Evolutionary conservation across 2,797 vertebrate species (phyloP), one percentile per base, ranked within the genome.

Genomic region (Phrynocephalus guinanensis): DNA sequence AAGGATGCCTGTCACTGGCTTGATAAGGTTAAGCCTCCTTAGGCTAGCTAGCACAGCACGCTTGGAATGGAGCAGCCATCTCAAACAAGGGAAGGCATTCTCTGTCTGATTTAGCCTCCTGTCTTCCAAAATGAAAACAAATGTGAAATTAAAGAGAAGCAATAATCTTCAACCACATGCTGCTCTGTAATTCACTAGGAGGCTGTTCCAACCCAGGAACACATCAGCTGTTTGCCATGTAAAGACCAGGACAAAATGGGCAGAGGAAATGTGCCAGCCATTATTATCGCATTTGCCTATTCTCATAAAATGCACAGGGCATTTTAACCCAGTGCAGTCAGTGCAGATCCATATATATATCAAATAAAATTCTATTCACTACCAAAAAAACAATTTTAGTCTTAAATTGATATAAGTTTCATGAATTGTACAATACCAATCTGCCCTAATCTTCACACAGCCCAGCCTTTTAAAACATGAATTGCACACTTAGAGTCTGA

Each of bases 121-220:
- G 78, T 86, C 22, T 83, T 50, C 33, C 63, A 60, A 86, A 90
- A 84, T 88, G 75, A 88, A 80, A 86, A 83, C 3, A 75, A 86
- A 88, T 79, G 86, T 83, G 84, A 88, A 90, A 86, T 90, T 88
- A 86, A 6, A 83, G 67, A 86, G 38, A 79, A 76, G 86, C 50
- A 79, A 70, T 88, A 83, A 88, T 86, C 68, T 88, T 79, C 86
- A 86, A 38, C 33, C 60, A 80, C 80, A 90, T 90, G 60, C 60
- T 86, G 76, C 60, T 86, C 18, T 83, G 50, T 88, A 86, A 86
- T 76, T 88, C 70, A 9, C 60, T 86, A 63, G 70, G 50, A 79
- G 81, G 60, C 56, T 80, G 82, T 71, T 33, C 26, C 38, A 90
- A 16, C 75, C 68, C 63, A 68, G 15, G 50, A 83, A 70, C 8